Evolutionary conservation across 2,797 vertebrate genomes (phyloP).

Genomic region (Caiman crocodilus): DNA sequence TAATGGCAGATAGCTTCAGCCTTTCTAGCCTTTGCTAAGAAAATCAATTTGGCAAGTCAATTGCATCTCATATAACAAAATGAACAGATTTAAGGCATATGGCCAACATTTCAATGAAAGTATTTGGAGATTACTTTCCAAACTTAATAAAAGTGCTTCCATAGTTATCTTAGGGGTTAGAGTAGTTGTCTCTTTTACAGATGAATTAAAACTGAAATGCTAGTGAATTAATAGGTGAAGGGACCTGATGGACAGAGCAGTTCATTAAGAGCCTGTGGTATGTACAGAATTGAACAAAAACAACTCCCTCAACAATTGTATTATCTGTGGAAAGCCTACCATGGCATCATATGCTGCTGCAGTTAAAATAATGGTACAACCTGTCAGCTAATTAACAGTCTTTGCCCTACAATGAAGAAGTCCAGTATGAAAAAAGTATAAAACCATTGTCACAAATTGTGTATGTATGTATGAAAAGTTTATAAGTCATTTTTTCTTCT

Average conservation of each 20-base stretch:
- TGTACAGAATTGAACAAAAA: background rate
- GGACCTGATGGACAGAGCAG: background rate
- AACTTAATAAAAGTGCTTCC: background rate
- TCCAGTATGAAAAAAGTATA: background rate
- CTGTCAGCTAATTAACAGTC: background rate
- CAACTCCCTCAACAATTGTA: background rate
- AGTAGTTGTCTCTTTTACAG: background rate
- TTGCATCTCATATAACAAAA: constrained; percentile 18
- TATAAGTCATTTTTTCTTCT: background rate
- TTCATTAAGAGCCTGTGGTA: background rate
- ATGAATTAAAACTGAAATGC: background rate
- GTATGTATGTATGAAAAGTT: background rate
- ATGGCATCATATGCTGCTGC: background rate
- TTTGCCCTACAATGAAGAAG: background rate
- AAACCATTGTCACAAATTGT: background rate
- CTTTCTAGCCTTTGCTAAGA: constrained; percentile 46
- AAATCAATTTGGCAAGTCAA: constrained; percentile 44
- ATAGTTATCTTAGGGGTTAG: background rate
- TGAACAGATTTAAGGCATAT: background rate
- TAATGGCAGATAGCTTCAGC: constrained; percentile 5
- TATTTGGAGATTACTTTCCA: constrained; percentile 34
- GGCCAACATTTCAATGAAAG: constrained; percentile 2
- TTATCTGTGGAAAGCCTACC: background rate
- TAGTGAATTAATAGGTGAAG: background rate
- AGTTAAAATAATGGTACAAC: background rate